Percentiles rank a stretch among this genome's conserved stretches.
These are phyloP conservation scores for Drosophila asahinai DNA, from an alignment of 1,140 invertebrate genomes.

Conservation along the genomic window DNA sequence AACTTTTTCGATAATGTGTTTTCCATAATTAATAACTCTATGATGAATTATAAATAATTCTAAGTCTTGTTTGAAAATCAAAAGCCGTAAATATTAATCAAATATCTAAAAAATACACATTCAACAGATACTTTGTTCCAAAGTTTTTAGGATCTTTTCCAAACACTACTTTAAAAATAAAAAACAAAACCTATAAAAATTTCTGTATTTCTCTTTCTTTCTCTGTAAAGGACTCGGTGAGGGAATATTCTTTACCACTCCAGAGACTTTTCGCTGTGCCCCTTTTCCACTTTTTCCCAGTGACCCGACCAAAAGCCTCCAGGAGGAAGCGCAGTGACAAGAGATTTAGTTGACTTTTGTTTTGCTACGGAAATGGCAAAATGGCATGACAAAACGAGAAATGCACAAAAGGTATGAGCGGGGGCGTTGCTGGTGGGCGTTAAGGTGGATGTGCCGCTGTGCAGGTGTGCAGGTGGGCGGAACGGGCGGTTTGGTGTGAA, in stretches of 20 bases:
- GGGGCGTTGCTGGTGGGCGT: constrained; percentile 10
- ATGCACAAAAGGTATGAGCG: constrained; percentile 54
- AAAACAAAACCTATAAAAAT: neutral
- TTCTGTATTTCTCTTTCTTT: neutral
- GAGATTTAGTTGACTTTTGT: constrained; percentile 70
- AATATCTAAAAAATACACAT: too few species aligned
- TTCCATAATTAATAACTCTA: too few species aligned
- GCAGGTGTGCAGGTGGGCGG: constrained; percentile 3
- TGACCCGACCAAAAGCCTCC: constrained; percentile 49
- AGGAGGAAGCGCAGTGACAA: constrained; percentile 57
- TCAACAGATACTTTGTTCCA: neutral
- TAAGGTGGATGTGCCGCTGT: neutral
- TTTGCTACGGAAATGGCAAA: constrained; percentile 64
- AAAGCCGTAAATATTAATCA: too few species aligned
- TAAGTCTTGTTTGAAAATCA: too few species aligned
- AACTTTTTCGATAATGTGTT: too few species aligned
- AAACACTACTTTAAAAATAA: neutral
- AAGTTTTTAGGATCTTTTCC: neutral
- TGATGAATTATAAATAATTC: too few species aligned
- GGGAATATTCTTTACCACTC: constrained; percentile 32
- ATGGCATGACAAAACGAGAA: constrained; percentile 65
- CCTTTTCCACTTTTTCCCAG: constrained; percentile 17
- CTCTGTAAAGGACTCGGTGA: neutral
- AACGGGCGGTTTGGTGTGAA: constrained; percentile 8
- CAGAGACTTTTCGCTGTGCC: constrained; percentile 16